Base-by-base conservation (phyloP, 2,888 invertebrate genomes). In the Drosophila nigricruria region DNA sequence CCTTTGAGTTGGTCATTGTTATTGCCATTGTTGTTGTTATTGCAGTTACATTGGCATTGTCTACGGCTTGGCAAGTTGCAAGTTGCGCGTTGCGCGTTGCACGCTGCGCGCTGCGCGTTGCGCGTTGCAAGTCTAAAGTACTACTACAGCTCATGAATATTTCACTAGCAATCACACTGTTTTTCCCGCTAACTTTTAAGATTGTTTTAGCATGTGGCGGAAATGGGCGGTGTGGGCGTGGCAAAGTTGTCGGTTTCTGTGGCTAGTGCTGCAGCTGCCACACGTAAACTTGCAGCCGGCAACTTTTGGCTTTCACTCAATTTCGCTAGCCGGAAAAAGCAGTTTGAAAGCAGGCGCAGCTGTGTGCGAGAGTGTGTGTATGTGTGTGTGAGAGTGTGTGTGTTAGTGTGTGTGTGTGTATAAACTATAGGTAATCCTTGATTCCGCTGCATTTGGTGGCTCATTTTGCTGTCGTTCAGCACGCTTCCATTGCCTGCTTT, bases 91-190 rank as follows among this genome's bases (percentile, higher is more conserved):
- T 50, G 32, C 32, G 5, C 32, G 75, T 63, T 64, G 70, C 76
- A 54, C 57, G 49, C 14, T 49, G 49, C 49, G 12, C 60, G 75
- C 60, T 64, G 70, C 76, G 58, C 57, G 49, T 20, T 49, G 49
- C 49, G 12, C 60, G 69, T 40, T 59, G 75, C 56, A 8, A 45
- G 64, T 61, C 52, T 53, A 40, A 60, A 68, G 68, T 32, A 68
- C 30, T 49, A 16, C 65, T 65, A 57, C 65, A 77, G 52, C 82
- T 83, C 87, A 90, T 90, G 90, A 88, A 90, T 90, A 90, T 88
- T 90, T 90, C 89, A 90, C 83, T 85, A 79, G 85, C 88, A 88
- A 90, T 89, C 90, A 89, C 89, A 90, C 88, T 88, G 88, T 89
- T 89, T 89, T 88, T 89, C 75, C 81, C 89, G 88, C 82, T 82